Evolutionary conservation across 2,113 vertebrate genomes (phyloP), one percentile per base, ranked within the genome.

Genomic region (Calyptommatus sinebrachiatus): DNA sequence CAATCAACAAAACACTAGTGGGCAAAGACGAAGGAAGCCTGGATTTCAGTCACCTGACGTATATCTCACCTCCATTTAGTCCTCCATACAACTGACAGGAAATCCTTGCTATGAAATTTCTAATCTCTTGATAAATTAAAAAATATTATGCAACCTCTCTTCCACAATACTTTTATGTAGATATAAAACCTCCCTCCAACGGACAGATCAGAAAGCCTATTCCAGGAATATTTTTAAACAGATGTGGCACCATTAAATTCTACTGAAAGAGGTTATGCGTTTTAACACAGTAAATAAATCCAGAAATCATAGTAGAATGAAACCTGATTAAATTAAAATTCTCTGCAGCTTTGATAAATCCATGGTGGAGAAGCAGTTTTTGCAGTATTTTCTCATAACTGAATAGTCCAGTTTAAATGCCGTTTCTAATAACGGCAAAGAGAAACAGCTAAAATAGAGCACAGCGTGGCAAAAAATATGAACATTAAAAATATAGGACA

Each of bases 21-120:
- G 57, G 80, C 69, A 50, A 2, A 31, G 10, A 4, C 29, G 48
- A 62, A 29, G n/a, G 45, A n/a, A 16, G 31, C 35, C 31, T 20
- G 22, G 0, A 0, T 71, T 0, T 0, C 2, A 26, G 31, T 0
- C 16, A 26, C 12, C 1, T 0, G 2, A 28, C 16, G 46, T 1
- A 46, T 21, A 11, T 26, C n/a, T 78, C 50, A 2, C 26, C 20
- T 10, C 66, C 31, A 21, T 82, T 50, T 60, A 79, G 12, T 62
- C 22, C 57, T 26, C 2, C 24, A 0, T 0, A 80, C 28, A 86
- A 76, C 8, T 31, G 35, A 82, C 53, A 57, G 53, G 22, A 53
- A 45, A 76, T 8, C 28, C 66, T 53, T 46, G 62, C 21, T 50
- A 18, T 79, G 41, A 66, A 80, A 48, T 3, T 14, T 60, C 53